Percentiles rank a stretch among this genome's conserved stretches.
phyloP scores from a whole-genome alignment of 37 sponge, comb jelly and placozoan species.

The Oscarella lobularis region DNA sequence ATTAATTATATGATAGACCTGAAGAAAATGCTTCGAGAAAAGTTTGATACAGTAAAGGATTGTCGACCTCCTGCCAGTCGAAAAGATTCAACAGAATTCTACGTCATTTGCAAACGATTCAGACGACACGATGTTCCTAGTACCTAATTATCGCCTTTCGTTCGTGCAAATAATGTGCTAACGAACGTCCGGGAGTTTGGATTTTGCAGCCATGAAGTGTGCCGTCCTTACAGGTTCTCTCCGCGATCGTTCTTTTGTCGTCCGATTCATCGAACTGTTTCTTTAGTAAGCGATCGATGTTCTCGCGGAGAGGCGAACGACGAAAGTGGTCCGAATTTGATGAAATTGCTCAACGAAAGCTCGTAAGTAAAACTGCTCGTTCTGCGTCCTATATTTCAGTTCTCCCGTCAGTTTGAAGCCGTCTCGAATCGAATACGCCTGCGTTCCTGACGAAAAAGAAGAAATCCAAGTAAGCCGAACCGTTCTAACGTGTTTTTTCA shows the following conservation, averaged over 20 bases:
- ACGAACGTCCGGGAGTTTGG: too few relatives aligned
- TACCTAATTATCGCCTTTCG: too few relatives aligned
- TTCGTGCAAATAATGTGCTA: too few relatives aligned
- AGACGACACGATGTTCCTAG: too few relatives aligned
- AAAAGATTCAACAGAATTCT: neutral
- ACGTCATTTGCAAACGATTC: too few relatives aligned
- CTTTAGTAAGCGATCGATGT: slow-evolving; percentile 80
- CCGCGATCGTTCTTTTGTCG: too few relatives aligned
- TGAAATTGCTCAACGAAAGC: slow-evolving; percentile 7
- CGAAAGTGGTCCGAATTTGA: slow-evolving; percentile 69
- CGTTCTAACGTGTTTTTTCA: neutral
- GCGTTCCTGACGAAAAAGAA: neutral
- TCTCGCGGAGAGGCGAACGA: slow-evolving; percentile 52
- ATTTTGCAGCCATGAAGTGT: too few relatives aligned
- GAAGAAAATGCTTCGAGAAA: too few relatives aligned
- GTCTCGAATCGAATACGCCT: neutral
- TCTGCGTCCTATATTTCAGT: neutral
- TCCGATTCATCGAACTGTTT: too few relatives aligned
- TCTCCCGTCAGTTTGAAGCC: neutral
- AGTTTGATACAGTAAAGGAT: neutral
- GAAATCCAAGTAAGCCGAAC: neutral
- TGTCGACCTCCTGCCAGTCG: neutral
- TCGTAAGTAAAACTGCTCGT: neutral
- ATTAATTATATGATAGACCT: too few relatives aligned
- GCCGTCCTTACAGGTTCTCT: too few relatives aligned